These are phyloP conservation scores for Oryzias celebensis DNA, from an alignment of 2,113 vertebrate genomes.

Conservation along the genomic window DNA sequence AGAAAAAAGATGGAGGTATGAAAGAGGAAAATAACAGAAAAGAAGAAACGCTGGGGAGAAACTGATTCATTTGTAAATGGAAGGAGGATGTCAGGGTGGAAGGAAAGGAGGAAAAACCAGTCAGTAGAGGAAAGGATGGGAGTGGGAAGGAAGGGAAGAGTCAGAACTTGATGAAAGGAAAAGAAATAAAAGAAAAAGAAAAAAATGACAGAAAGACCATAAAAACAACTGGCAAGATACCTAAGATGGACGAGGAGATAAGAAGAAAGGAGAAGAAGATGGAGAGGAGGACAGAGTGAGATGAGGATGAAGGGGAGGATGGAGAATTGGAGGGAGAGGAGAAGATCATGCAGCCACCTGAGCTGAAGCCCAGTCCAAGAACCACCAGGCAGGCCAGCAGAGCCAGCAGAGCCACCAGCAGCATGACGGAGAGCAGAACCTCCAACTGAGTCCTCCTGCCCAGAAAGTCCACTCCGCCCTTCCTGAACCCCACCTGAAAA, in stretches of 20 bases:
- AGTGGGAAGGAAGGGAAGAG: not conserved
- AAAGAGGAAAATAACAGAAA: not conserved
- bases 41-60: not conserved
- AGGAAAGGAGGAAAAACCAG: not conserved
- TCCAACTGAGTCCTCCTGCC: slow-evolving; percentile 84
- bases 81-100: too few relatives aligned
- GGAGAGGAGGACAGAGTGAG: too few relatives aligned
- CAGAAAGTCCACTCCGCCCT: slow-evolving; percentile 79
- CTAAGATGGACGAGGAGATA: not conserved
- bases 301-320: not conserved
- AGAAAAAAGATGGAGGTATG: not conserved
- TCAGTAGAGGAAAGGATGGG: not conserved
- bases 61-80: too few relatives aligned
- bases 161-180: not conserved
- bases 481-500: slow-evolving; percentile 88
- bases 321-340: not conserved
- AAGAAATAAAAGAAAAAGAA: not conserved
- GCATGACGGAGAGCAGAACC: slow-evolving; percentile 78
- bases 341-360: slow-evolving; percentile 42
- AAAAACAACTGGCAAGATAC: not conserved
- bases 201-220: too few relatives aligned
- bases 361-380: slow-evolving; percentile 83
- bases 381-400: slow-evolving; percentile 82
- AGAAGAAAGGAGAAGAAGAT: too few relatives aligned
- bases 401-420: slow-evolving; percentile 81